Conservation (phyloP, 2,888 invertebrate species). For the Nematopogon swammerdamellus region DNA sequence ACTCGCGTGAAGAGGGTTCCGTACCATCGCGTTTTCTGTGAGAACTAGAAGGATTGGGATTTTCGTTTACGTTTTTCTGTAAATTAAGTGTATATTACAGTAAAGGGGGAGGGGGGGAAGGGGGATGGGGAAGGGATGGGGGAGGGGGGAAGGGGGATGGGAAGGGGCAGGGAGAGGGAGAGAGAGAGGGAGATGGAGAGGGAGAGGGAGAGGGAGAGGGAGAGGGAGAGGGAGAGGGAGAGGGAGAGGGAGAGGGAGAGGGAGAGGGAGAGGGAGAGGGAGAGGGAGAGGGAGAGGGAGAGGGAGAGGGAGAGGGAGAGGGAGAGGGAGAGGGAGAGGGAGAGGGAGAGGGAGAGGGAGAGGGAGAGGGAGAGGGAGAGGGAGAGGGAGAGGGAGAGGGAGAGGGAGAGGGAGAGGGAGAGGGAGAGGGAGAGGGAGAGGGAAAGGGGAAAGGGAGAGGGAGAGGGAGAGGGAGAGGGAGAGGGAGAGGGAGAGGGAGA, state of each 20-base stretch:
- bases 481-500: too few species aligned
- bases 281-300: slow-evolving; percentile 10
- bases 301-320: slow-evolving; percentile 10
- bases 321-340: slow-evolving; percentile 17
- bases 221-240: slow-evolving; percentile 9
- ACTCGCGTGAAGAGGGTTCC: too few species aligned
- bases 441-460: slow-evolving; percentile 14
- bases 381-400: slow-evolving; percentile 6
- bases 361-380: slow-evolving; percentile 8
- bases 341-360: slow-evolving; percentile 8
- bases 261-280: slow-evolving; percentile 6
- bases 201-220: slow-evolving; percentile 1
- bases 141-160: too few species aligned
- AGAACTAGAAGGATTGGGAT: too few species aligned
- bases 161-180: too few species aligned
- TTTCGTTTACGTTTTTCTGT: too few species aligned
- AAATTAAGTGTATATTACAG: too few species aligned
- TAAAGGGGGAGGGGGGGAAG: slow-evolving; percentile 13
- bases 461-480: slow-evolving; percentile 13
- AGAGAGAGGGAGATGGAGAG: too few species aligned
- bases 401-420: slow-evolving; percentile 11
- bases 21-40: too few species aligned
- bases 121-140: too few species aligned
- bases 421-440: slow-evolving; percentile 14
- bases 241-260: slow-evolving; percentile 9